A percentile compares a stretch with the other conserved stretches of the same genome.
These are phyloP conservation scores for Cantharis rufa DNA, from an alignment of 2,888 invertebrate genomes.

Conservation along the genomic window DNA sequence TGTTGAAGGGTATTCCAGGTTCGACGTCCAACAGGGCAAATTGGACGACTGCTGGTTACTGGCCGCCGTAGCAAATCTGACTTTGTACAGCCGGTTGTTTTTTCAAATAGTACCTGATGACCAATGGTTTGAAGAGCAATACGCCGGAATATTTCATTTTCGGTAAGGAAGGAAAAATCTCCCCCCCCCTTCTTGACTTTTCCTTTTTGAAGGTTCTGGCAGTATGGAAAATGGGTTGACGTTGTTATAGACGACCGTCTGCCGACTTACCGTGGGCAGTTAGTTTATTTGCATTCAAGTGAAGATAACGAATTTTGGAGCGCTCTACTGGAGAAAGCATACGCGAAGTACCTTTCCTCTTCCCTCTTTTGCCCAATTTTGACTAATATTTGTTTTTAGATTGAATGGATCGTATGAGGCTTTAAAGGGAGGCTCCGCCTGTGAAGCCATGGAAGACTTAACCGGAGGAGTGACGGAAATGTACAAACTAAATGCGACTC, in stretches of 20 bases:
- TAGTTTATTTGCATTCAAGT: slow-evolving; percentile 86
- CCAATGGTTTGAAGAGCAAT: slow-evolving; percentile 90
- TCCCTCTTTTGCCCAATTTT: not conserved
- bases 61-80: slow-evolving; percentile 93
- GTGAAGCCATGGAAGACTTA: slow-evolving; percentile 99
- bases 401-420: slow-evolving; percentile 97
- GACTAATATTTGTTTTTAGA: slow-evolving; percentile 55
- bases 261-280: slow-evolving; percentile 81
- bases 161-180: slow-evolving; percentile 59
- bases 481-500: slow-evolving; percentile 84
- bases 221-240: slow-evolving; percentile 92
- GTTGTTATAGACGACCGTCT: slow-evolving; percentile 91
- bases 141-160: slow-evolving; percentile 95
- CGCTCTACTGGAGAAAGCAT: slow-evolving; percentile 92
- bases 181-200: not conserved
- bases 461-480: slow-evolving; percentile 94
- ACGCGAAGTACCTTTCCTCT: slow-evolving; percentile 72
- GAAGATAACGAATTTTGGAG: slow-evolving; percentile 95
- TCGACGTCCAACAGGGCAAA: slow-evolving; percentile 98
- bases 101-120: slow-evolving; percentile 95
- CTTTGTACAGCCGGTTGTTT: slow-evolving; percentile 83
- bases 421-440: slow-evolving; percentile 94
- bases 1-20: slow-evolving; percentile 92
- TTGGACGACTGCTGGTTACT: slow-evolving; percentile 96
- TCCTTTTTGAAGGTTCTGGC: slow-evolving; percentile 75